Conservation (phyloP, 2,888 invertebrate genomes). For the Trisateles emortualis region DNA sequence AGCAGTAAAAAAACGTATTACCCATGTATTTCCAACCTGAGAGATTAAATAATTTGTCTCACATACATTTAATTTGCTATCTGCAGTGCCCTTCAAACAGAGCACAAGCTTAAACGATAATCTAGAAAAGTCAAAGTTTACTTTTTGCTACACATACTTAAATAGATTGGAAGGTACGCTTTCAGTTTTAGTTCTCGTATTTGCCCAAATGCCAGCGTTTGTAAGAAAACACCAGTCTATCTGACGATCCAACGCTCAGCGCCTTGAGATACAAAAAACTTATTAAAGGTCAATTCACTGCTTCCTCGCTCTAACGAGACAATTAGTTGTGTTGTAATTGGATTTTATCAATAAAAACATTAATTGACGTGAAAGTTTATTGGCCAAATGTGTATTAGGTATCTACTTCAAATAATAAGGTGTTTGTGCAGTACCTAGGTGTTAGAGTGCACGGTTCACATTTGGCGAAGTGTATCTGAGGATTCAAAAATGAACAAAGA, state of each 20-base stretch:
- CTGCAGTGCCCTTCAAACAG: too few relatives aligned
- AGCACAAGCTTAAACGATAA: not conserved
- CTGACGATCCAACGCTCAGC: constrained; percentile 45
- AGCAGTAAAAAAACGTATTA: too few relatives aligned
- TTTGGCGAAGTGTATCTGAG: too few relatives aligned
- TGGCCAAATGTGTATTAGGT: not conserved
- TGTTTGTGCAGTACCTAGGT: too few relatives aligned
- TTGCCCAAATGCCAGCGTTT: constrained; percentile 28
- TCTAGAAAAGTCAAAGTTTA: constrained; percentile 6
- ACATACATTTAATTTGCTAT: too few relatives aligned
- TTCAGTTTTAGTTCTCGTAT: constrained; percentile 1
- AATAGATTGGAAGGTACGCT: constrained; percentile 8
- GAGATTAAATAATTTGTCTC: too few relatives aligned
- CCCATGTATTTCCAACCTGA: too few relatives aligned
- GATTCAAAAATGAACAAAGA: too few relatives aligned
- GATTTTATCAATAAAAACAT: constrained; percentile 46
- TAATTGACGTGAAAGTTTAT: constrained; percentile 39
- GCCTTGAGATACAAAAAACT: constrained; percentile 63
- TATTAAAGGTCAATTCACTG: constrained; percentile 61
- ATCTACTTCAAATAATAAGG: not conserved
- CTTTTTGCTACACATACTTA: constrained; percentile 2
- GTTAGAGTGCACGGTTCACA: too few relatives aligned
- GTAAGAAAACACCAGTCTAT: constrained; percentile 39
- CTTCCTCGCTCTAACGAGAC: constrained; percentile 66
- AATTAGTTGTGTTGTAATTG: constrained; percentile 54